Conservation (phyloP, 2,888 invertebrate species). For the Plusia festucae region DNA sequence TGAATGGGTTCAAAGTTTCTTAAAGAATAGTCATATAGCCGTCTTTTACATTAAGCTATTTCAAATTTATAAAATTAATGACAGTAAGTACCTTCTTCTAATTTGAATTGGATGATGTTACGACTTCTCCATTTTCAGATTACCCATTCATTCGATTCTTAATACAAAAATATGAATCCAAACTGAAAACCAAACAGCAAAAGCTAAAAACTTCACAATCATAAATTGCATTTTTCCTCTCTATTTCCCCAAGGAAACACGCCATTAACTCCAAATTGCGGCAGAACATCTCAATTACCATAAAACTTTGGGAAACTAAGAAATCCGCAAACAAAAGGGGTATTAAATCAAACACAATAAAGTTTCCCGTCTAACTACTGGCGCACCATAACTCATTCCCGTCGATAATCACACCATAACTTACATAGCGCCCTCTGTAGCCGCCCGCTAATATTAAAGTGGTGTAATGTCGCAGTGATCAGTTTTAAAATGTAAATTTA, state of each 20-base stretch:
- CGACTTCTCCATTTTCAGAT: neutral
- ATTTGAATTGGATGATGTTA: neutral
- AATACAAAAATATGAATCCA: constrained; percentile 6
- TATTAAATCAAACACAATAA: constrained; percentile 63
- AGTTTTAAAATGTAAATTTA: constrained; percentile 64
- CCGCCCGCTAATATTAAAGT: constrained; percentile 58
- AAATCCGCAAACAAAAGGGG: constrained; percentile 57
- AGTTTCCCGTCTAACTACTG: constrained; percentile 50
- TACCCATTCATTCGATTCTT: neutral
- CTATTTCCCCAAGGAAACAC: constrained; percentile 44
- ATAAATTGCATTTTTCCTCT: constrained; percentile 43
- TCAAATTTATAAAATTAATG: too few species aligned
- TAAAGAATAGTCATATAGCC: neutral
- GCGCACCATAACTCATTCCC: constrained; percentile 54
- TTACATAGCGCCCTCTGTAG: constrained; percentile 46
- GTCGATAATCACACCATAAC: constrained; percentile 62
- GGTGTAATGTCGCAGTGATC: constrained; percentile 60
- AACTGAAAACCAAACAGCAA: constrained; percentile 15
- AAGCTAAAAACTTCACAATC: constrained; percentile 35
- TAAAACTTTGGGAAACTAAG: constrained; percentile 52
- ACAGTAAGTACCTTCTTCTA: too few species aligned
- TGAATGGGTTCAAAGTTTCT: neutral
- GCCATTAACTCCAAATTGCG: constrained; percentile 57
- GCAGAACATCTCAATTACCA: constrained; percentile 57
- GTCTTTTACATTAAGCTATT: neutral